phyloP scores from a whole-genome alignment of 2,888 invertebrate genomes.

The Cerceris rybyensis region DNA sequence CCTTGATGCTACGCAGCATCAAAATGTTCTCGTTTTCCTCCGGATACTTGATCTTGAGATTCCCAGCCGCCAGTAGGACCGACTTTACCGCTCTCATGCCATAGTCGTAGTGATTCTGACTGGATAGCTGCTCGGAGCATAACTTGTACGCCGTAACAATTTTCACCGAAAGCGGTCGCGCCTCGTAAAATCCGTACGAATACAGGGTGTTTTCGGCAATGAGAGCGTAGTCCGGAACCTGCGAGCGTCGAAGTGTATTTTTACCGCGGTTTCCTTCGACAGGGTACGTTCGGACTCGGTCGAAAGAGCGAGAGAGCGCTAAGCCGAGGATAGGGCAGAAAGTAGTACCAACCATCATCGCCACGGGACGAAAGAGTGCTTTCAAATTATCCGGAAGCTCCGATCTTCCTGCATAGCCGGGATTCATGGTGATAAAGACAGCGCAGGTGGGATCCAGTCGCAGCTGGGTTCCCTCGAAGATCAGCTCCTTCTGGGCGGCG shows the following conservation, averaged over 20 bases:
- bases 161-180: constrained; percentile 85
- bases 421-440: constrained; percentile 86
- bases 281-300: too few species aligned
- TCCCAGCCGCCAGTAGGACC: constrained; percentile 86
- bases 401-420: constrained; percentile 84
- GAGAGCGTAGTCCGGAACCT: constrained; percentile 85
- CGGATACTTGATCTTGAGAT: constrained; percentile 85
- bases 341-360: constrained; percentile 84
- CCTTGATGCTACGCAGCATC: constrained; percentile 85
- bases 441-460: constrained; percentile 84
- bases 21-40: constrained; percentile 85
- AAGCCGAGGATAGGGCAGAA: not conserved
- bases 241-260: not conserved
- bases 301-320: too few species aligned
- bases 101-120: constrained; percentile 87
- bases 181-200: constrained; percentile 85
- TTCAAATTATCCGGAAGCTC: constrained; percentile 86
- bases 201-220: constrained; percentile 86
- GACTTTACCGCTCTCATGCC: constrained; percentile 87
- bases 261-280: too few species aligned
- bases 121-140: constrained; percentile 86
- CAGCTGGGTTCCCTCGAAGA: constrained; percentile 85
- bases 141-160: constrained; percentile 86
- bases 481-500: constrained; percentile 80
- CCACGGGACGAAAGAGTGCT: constrained; percentile 85